Percentiles rank a stretch among this genome's conserved stretches.
Conservation (phyloP, 2,797 vertebrate genomes). For the Sebastes melanostomus region DNA sequence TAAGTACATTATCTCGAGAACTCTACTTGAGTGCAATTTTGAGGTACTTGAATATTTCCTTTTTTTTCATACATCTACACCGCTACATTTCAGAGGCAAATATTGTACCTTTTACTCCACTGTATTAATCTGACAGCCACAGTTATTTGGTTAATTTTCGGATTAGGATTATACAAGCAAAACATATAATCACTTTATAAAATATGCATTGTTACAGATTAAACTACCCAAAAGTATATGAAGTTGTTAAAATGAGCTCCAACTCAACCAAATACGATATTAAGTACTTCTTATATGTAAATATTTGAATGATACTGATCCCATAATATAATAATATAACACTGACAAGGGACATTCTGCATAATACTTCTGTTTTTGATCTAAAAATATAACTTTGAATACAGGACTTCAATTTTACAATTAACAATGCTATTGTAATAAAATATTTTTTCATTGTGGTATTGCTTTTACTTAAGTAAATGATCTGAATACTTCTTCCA, state of each 20-base stretch:
- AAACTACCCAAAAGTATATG: neutral
- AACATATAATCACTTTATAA: neutral
- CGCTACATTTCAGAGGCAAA: neutral
- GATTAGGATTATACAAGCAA: neutral
- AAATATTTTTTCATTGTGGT: neutral
- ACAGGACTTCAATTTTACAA: neutral
- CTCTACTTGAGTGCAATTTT: neutral
- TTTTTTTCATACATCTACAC: neutral
- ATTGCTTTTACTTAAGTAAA: neutral
- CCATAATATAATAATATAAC: neutral
- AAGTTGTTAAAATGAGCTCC: neutral
- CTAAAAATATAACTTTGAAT: too few species aligned
- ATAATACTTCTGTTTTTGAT: neutral
- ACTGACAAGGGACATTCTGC: neutral
- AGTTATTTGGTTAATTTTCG: neutral
- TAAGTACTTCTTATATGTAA: neutral
- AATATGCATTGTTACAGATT: neutral
- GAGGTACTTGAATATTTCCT: neutral
- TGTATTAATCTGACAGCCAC: neutral
- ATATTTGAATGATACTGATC: neutral
- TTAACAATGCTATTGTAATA: neutral
- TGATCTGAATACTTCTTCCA: neutral
- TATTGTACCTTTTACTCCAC: neutral
- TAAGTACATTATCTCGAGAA: neutral
- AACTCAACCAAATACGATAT: neutral